Conservation (phyloP, 2,888 invertebrate genomes). For the Hypena proboscidalis region DNA sequence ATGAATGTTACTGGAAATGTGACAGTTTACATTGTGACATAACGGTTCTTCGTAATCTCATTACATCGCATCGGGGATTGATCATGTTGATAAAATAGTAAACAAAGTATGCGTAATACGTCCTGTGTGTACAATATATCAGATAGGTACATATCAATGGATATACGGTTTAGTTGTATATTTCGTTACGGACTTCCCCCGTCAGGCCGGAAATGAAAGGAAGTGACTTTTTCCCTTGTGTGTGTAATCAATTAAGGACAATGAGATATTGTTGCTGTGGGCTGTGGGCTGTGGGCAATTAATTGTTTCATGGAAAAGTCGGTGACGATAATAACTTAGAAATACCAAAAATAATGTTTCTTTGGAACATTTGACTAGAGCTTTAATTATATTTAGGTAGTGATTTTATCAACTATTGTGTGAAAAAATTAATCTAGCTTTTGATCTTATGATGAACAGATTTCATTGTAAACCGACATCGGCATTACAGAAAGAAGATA, state of each 20-base stretch:
- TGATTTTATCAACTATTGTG: too few species aligned
- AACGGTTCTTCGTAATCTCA: constrained; percentile 46
- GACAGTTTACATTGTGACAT: constrained; percentile 35
- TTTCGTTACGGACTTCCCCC: constrained; percentile 18
- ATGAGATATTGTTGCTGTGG: constrained; percentile 17
- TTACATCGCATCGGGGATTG: constrained; percentile 39
- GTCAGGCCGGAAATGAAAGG: constrained; percentile 29
- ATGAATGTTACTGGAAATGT: constrained; percentile 31
- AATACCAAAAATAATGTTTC: neutral
- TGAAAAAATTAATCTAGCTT: too few species aligned
- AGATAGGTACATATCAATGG: constrained; percentile 20
- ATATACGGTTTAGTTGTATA: constrained; percentile 10
- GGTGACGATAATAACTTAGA: too few species aligned
- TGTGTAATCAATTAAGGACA: constrained; percentile 23
- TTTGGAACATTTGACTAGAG: too few species aligned
- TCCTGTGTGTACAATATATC: constrained; percentile 14
- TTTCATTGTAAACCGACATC: too few species aligned
- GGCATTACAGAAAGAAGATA: too few species aligned
- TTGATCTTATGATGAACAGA: too few species aligned
- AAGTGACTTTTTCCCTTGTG: constrained; percentile 24
- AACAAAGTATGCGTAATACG: constrained; percentile 42
- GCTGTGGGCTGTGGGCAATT: too few species aligned
- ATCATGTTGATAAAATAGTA: constrained; percentile 47
- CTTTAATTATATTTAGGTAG: too few species aligned
- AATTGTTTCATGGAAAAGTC: too few species aligned